Conservation (phyloP, 1,140 invertebrate species). For the Polypedilum vanderplanki region DNA sequence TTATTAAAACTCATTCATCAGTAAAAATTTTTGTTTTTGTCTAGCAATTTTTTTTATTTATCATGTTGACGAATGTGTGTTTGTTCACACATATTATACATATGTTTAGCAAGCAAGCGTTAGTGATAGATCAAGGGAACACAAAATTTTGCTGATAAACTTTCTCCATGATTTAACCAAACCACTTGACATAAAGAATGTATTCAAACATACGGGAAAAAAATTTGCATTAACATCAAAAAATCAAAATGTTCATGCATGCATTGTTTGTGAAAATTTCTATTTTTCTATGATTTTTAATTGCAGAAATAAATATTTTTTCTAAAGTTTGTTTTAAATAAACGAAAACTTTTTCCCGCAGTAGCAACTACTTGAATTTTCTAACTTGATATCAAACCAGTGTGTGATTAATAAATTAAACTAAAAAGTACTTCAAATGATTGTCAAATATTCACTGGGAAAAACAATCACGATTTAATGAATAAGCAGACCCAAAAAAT, state of each 20-base stretch:
- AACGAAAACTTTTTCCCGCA: too few species aligned
- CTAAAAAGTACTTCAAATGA: too few species aligned
- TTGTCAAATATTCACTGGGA: too few species aligned
- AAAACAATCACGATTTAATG: too few species aligned
- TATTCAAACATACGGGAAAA: neutral
- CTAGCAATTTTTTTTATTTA: neutral
- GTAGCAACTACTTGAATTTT: too few species aligned
- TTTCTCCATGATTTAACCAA: conserved; percentile 13
- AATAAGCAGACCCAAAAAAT: too few species aligned
- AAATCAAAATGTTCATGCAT: conserved; percentile 12
- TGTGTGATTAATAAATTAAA: too few species aligned
- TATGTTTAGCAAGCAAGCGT: conserved; percentile 11
- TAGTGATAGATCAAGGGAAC: neutral
- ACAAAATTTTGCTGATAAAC: neutral
- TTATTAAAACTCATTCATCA: neutral
- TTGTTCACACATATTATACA: neutral
- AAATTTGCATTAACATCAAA: conserved; percentile 19
- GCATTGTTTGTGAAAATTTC: neutral
- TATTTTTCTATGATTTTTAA: too few species aligned
- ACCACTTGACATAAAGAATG: conserved; percentile 17
- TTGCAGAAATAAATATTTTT: too few species aligned
- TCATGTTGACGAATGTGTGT: neutral
- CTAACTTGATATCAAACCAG: too few species aligned
- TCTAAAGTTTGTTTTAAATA: too few species aligned
- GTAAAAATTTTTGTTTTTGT: neutral